Evolutionary conservation across 2,797 vertebrate species (phyloP).

Genomic region (Carapus acus): DNA sequence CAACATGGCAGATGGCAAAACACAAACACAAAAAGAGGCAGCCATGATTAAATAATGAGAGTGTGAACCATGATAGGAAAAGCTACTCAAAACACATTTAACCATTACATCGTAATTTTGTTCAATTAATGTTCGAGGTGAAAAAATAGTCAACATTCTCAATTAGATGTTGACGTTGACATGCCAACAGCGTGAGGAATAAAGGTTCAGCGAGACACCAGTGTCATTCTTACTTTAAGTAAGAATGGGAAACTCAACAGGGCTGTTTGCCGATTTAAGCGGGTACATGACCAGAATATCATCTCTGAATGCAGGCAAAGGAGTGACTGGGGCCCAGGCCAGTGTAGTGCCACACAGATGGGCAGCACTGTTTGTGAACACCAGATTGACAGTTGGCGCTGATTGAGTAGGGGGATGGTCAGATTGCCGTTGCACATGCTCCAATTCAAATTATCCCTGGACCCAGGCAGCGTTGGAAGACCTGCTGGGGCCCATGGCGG

Average conservation of each 20-base stretch:
- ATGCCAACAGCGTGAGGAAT: conserved; percentile 23
- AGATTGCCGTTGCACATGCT: conserved; percentile 73
- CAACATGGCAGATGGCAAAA: conserved; percentile 81
- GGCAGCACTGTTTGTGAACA: conserved; percentile 73
- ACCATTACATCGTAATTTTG: conserved; percentile 55
- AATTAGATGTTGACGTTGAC: conserved; percentile 6
- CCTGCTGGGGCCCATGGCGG: conserved; percentile 69
- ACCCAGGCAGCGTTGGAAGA: conserved; percentile 66
- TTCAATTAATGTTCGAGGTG: conserved; percentile 26
- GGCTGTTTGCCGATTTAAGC: conserved; percentile 28
- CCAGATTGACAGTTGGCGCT: conserved; percentile 73
- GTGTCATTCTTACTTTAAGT: no score
- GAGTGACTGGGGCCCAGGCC: conserved; percentile 59
- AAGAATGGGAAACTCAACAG: conserved; percentile 19
- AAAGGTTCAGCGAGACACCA: conserved; percentile 17
- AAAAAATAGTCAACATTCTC: conserved; percentile 24
- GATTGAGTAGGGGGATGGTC: conserved; percentile 60
- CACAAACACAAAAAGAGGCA: conserved; percentile 76
- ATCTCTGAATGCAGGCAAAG: conserved; percentile 40
- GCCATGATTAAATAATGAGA: conserved; percentile 74
- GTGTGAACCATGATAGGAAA: conserved; percentile 67
- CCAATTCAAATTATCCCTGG: conserved; percentile 72
- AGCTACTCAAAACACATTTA: conserved; percentile 59
- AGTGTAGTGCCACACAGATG: conserved; percentile 71
- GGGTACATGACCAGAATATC: conserved; percentile 33